Evolutionary conservation across 2,113 vertebrate genomes (phyloP), one percentile per base, ranked within the genome.

Genomic region (Alouatta palliata): DNA sequence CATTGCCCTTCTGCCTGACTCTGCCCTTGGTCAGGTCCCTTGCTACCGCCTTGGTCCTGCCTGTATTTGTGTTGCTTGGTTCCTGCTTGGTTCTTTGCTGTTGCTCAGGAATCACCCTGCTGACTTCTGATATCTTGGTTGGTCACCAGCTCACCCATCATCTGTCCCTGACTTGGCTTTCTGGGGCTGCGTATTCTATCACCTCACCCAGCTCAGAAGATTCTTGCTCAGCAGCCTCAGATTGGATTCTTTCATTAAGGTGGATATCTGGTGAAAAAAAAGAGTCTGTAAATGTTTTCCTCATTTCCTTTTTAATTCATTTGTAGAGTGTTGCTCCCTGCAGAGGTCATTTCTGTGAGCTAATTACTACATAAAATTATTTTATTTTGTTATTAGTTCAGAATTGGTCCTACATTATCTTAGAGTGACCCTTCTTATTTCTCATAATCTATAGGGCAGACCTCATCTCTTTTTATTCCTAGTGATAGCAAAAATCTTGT

Each of bases 381-480:
- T 94, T 96, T 91, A 66, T 91, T 96, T 92, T 71, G 71, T 94
- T 86, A 82, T 91, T 94, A 93, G 75, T 94, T 97, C 91, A 94
- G 94, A 96, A 94, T 87, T 90, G 45, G 75, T 56, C 47, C 52
- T 80, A 81, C 20, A 71, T 96, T 94, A 94, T 64, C 47, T 97
- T 88, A 52, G n/a, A 64, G 32, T 87, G 91, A 71, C 82, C 94
- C 47, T 86, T 87, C 12, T 5, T 80, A 71, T 77, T 90, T 91
- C 86, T 96, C 1, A 9, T 64, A 80, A 92, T 91, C 40, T 37
- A 4, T 27, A 37, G 87, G 71, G n/a, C 19, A 77, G 77, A 64
- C 21, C 82, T 94, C 64, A 87, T 87, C 94, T 96, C 47, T 70
- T 37, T 56, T 64, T 87, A 52, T 64, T 12, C 58, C 30, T 73